phyloP scores from a whole-genome alignment of 2,113 vertebrate genomes.

The Saimiri boliviensis region DNA sequence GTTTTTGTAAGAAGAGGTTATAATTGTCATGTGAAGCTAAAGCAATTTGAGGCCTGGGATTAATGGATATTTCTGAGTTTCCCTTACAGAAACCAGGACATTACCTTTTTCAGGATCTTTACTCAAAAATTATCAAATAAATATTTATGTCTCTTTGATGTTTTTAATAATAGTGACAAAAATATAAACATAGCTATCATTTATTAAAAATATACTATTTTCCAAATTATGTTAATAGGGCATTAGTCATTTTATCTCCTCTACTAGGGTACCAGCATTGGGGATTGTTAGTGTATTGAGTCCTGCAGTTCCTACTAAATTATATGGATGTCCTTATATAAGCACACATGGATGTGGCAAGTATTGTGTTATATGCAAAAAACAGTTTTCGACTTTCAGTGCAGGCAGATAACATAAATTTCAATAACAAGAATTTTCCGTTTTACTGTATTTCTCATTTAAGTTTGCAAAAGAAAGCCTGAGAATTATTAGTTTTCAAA shows the following conservation, averaged over 20 bases:
- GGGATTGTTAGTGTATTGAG: background rate
- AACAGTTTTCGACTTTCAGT: background rate
- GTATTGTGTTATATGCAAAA: background rate
- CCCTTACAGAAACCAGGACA: background rate
- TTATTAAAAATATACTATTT: background rate
- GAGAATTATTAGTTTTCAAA: background rate
- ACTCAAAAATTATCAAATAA: background rate
- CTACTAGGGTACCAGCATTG: background rate
- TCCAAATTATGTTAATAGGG: background rate
- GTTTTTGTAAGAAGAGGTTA: background rate
- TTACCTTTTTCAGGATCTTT: background rate
- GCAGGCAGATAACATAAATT: background rate
- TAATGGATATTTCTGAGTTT: background rate
- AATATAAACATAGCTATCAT: background rate
- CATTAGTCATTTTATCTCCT: background rate
- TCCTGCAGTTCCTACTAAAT: background rate
- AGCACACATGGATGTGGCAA: background rate
- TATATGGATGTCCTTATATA: background rate
- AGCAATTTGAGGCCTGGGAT: background rate
- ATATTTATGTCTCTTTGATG: background rate
- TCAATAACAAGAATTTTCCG: background rate
- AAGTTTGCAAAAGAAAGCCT: background rate
- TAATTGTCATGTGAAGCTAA: background rate
- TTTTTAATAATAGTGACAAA: background rate
- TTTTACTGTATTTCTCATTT: background rate